Evolutionary conservation across 1,140 invertebrate species (phyloP).

Genomic region (Drosophila novamexicana): DNA sequence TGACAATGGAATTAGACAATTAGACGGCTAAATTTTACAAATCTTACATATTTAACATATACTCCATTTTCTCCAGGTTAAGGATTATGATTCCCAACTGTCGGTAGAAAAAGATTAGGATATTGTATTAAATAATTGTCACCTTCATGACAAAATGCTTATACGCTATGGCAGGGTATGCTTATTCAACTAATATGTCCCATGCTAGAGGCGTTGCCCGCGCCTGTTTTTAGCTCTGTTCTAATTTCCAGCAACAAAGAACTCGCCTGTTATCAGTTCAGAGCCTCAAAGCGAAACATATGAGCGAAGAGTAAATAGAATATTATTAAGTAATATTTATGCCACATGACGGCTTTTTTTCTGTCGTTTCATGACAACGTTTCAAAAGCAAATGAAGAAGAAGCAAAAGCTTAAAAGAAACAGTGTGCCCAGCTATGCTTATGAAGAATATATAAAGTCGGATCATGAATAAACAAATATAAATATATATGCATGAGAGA

Average conservation of each 20-base stretch:
- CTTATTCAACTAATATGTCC: neutral
- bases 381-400: neutral
- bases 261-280: constrained; percentile 39
- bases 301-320: constrained; percentile 34
- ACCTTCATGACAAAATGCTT: neutral
- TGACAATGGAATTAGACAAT: too few relatives aligned
- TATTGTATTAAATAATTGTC: too few relatives aligned
- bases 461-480: neutral
- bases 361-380: neutral
- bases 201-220: constrained; percentile 9
- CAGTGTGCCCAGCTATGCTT: constrained; percentile 13
- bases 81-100: too few relatives aligned
- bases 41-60: too few relatives aligned
- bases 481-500: constrained; percentile 17
- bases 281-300: neutral
- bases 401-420: neutral
- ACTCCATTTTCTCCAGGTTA: too few relatives aligned
- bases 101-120: too few relatives aligned
- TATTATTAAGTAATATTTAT: constrained; percentile 48
- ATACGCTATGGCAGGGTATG: neutral
- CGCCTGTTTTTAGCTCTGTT: constrained; percentile 47
- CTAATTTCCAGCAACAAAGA: constrained; percentile 59
- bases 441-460: constrained; percentile 3
- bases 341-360: constrained; percentile 31
- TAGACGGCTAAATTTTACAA: too few relatives aligned